Conservation (phyloP, 2,113 vertebrate genomes). For the Mastomys natalensis region DNA sequence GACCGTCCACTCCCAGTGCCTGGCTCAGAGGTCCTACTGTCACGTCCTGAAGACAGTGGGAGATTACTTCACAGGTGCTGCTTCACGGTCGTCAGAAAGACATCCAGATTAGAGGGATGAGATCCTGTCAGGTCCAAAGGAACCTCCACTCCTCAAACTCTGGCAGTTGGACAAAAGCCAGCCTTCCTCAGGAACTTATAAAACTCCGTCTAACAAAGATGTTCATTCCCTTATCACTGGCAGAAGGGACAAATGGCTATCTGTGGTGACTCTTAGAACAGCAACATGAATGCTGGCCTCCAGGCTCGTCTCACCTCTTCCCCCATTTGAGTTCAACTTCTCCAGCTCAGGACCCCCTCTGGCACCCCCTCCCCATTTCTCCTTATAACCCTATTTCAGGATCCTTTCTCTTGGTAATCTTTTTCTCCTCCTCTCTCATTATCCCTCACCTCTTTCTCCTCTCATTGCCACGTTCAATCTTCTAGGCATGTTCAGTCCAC, state of each 20-base stretch:
- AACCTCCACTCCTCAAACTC: not conserved
- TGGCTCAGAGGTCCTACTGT: not conserved
- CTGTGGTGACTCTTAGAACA: not conserved
- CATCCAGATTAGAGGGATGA: accelerated
- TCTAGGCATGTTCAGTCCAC: not conserved
- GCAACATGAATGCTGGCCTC: not conserved
- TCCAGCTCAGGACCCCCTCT: accelerated
- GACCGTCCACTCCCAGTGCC: not conserved
- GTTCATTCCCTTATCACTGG: too few species aligned
- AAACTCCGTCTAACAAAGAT: not conserved
- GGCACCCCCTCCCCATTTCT: not conserved
- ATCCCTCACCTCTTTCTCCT: too few species aligned
- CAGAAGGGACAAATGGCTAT: not conserved
- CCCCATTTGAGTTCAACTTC: not conserved
- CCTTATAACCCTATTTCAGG: not conserved
- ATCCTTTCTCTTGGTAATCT: not conserved
- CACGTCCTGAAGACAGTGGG: not conserved
- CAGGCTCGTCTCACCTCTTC: not conserved
- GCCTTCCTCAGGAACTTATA: not conserved
- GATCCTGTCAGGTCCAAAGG: not conserved
- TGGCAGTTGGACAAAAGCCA: not conserved
- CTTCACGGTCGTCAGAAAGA: not conserved
- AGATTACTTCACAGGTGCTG: not conserved
- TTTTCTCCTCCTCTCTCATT: not conserved
- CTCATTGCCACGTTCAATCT: not conserved